Evolutionary conservation across 2,797 vertebrate species (phyloP), one percentile per base, ranked within the genome.

Genomic region (Centroberyx gerrardi): DNA sequence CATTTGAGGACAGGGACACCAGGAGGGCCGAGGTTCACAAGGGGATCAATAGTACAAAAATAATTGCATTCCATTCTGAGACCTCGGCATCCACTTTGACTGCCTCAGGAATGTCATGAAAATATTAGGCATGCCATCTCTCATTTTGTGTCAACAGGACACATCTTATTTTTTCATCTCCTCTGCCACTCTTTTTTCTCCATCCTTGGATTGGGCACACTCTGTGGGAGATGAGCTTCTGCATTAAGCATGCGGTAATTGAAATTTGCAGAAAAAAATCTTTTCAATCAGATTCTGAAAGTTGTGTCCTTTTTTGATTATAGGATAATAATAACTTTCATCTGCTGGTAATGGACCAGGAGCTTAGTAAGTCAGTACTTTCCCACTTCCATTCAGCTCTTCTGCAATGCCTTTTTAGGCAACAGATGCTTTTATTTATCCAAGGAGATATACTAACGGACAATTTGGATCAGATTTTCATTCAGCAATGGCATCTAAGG

Each of bases 231-330:
- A 85, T 27, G 66, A 71, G 78, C 74, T 72, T 60, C 67, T 58
- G 54, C 68, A n/a, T 89, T 65, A 74, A 73, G 79, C 76, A 52
- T 77, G 83, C 85, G 62, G 83, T 90, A 93, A 93, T 91, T 93
- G 91, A 94, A 93, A 94, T 92, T 78, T 76, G 72, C 53, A 81
- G 80, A 84, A 93, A 93, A 90, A 87, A 90, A 87, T 90, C 76
- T 92, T 94, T 94, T 92, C 91, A 90, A 89, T 93, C 86, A 72
- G 51, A 77, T 89, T 83, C 74, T 73, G 83, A 90, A 92, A 84
- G 80, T 82, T 92, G 86, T 91, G 89, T 93, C 86, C 81, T 86
- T 69, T 71, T 29, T 22, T 22, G 22, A 22, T 22, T 22, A 22
- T 22, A 22, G 22, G 22, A 22, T 22, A 22, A 22, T 40, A 40